Evolutionary conservation across 2,797 vertebrate genomes (phyloP), one percentile per base, ranked within the genome.

Genomic region (Percopsis omiscomaycus): DNA sequence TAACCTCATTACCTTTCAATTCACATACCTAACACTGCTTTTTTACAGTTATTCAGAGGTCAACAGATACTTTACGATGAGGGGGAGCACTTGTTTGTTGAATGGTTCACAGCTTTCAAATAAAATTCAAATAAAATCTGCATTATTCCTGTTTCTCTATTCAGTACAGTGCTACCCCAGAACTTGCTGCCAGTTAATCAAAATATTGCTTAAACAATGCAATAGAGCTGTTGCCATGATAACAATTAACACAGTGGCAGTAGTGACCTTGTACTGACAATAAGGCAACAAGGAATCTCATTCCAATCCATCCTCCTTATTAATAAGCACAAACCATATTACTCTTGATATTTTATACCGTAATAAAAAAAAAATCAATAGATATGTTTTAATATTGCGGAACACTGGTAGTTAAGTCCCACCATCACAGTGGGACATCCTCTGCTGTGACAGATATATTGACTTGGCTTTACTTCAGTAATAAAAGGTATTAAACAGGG

Each of bases 401-500:
- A 22, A 59, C 16, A 59, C 9, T 10, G 51, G 22, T 22, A 54
- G 42, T 63, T 59, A 64, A 70, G n/a, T 37, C 54, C 50, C 66
- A 68, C 58, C 32, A 53, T 62, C 47, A 72, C 70, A 65, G 68
- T 80, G 77, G 62, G 63, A 80, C 68, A 79, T 76, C 37, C 64
- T 78, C 42, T 71, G 60, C 74, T 76, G 68, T 75, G 79, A 69
- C 71, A 47, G 59, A 81, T 67, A 79, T 78, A 78, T 75, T 67
- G 71, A 84, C 70, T 74, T 73, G 80, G 72, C 75, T 79, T 80
- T 79, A 70, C 79, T 84, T 78, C 66, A 74, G 77, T 73, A 85
- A 85, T 83, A 83, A 82, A 81, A 64, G 69, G 74, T 84, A 85
- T 86, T 86, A 88, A 80, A 85, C 44, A 22, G 65, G 48, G 79